Base-by-base conservation (phyloP, 2,888 invertebrate species). In the Caenorhabditis japonica region DNA sequence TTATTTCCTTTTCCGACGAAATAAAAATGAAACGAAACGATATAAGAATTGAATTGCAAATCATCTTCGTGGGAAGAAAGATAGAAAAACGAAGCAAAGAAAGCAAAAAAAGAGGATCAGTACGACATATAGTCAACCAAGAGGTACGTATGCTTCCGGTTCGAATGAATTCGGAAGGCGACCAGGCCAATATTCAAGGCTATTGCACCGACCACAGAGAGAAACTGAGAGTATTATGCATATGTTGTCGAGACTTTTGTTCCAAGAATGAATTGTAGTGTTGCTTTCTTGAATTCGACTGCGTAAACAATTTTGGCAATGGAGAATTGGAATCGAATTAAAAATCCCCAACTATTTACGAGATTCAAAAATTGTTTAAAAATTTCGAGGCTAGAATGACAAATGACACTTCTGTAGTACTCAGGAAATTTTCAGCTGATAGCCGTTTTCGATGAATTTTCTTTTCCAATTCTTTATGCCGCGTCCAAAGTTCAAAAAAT, bases 191-290 rank as follows among this genome's bases (percentile, higher is more conserved):
- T 39, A 55, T 62, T 55, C 62, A 64, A 64, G 64, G 64, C 56
- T 64, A 56, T 64, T 55, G 47, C 55, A 39, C 53, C 53, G 53
- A 38, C 43, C 51, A n/a, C n/a, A n/a, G n/a, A n/a, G n/a, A n/a
- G n/a, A n/a, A n/a, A n/a, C n/a, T n/a, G n/a, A n/a, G n/a, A n/a
- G 44, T 55, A 55, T 62, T 46, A 46, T 44, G 44, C 43, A 52
- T 49, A 52, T 52, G 52, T 47, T 36, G 49, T 39, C 46, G 34
- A 47, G 33, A 53, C 30, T 30, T 30, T 30, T 10, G 5, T 10
- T 5, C 5, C 7, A 30, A 30, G 30, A 30, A 30, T 30, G 7
- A 30, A 30, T 30, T 30, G 7, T 30, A 5, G 30, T n/a, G n/a
- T n/a, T n/a, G n/a, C n/a, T n/a, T n/a, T n/a, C n/a, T n/a, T n/a